Conservation (phyloP, 2,113 vertebrate genomes). For the Apistogramma diplotaenia region DNA sequence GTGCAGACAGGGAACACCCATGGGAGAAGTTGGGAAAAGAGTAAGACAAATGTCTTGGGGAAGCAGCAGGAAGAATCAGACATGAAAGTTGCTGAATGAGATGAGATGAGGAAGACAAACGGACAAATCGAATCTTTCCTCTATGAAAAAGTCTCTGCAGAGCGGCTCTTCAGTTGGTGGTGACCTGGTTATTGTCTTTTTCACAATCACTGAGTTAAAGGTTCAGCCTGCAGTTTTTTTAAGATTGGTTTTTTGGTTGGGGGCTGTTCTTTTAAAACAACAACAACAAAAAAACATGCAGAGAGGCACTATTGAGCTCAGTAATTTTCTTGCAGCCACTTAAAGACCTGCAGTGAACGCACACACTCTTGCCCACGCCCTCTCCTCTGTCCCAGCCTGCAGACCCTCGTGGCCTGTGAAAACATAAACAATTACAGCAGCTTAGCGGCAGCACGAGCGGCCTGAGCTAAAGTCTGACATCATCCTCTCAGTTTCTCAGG, state of each 20-base stretch:
- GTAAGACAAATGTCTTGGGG: background rate
- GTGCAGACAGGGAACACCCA: constrained; percentile 3
- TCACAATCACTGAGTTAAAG: background rate
- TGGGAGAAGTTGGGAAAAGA: background rate
- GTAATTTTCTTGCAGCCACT: background rate
- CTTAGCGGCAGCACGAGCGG: background rate
- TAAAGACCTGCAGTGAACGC: background rate
- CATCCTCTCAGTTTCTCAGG: constrained; percentile 55
- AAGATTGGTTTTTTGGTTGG: no score
- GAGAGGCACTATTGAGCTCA: background rate
- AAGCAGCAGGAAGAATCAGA: background rate
- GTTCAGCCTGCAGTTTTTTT: background rate
- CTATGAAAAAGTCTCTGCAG: background rate
- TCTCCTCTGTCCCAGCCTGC: background rate
- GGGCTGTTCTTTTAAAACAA: background rate
- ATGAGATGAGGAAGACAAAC: background rate
- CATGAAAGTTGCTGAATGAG: background rate
- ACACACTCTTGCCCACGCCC: background rate
- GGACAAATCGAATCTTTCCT: background rate
- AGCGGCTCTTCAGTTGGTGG: background rate
- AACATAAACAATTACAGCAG: constrained; percentile 42
- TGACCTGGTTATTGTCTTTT: background rate
- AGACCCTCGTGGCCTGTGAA: constrained; percentile 22
- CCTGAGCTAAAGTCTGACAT: constrained; percentile 74
- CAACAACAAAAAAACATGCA: background rate